These are phyloP conservation scores for Seriola rivoliana DNA, from an alignment of 2,113 vertebrate species.

Conservation along the genomic window DNA sequence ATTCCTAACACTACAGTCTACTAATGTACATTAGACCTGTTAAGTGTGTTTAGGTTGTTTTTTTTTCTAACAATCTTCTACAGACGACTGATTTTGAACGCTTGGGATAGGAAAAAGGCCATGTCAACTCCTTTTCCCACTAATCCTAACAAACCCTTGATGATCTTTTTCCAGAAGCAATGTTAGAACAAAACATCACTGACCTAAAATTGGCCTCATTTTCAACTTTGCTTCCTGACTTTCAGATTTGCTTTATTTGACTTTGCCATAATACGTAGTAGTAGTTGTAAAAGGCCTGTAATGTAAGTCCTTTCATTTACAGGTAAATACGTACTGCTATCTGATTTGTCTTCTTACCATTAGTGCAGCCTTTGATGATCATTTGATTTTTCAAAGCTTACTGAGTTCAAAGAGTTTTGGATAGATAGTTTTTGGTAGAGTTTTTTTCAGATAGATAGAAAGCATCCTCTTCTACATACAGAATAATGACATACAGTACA, in stretches of 20 bases:
- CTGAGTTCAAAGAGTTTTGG: background rate
- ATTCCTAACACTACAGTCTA: no score
- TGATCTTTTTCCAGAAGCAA: conserved; percentile 61
- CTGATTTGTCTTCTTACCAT: background rate
- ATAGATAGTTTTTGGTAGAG: no score
- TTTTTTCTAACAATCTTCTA: conserved; percentile 5
- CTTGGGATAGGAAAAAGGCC: conserved; percentile 22
- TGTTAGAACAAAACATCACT: conserved; percentile 41
- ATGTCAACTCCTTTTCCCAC: conserved; percentile 47
- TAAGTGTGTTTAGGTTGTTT: conserved; percentile 23
- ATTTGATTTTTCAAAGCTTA: background rate
- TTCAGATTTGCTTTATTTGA: conserved; percentile 15
- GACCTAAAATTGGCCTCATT: conserved; percentile 43
- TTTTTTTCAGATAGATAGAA: background rate
- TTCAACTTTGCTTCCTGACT: conserved; percentile 41
- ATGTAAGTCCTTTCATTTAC: background rate
- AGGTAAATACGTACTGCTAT: background rate
- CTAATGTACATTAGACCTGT: background rate
- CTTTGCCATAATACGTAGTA: background rate
- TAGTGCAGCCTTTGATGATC: background rate
- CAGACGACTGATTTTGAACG: conserved; percentile 9
- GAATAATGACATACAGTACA: conserved; percentile 2
- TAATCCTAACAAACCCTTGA: conserved; percentile 33
- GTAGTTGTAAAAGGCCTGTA: background rate
- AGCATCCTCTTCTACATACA: conserved; percentile 1